Conservation (phyloP, 2,113 vertebrate genomes). For the Mustela nigripes region DNA sequence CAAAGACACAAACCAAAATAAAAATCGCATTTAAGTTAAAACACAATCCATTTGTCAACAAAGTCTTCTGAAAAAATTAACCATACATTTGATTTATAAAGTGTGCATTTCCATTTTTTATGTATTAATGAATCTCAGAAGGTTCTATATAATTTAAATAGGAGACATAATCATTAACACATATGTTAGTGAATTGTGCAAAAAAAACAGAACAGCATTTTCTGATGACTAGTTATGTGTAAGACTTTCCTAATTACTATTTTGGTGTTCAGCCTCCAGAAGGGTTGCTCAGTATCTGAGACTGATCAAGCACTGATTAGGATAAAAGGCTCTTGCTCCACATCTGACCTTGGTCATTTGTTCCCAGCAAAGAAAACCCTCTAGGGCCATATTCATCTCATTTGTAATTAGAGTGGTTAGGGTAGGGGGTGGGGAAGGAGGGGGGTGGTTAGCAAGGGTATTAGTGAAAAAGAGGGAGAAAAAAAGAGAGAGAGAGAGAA, state of each 20-base stretch:
- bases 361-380: neutral
- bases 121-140: neutral
- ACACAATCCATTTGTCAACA: neutral
- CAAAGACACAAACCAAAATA: neutral
- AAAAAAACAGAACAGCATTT: neutral
- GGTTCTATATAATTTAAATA: neutral
- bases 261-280: neutral
- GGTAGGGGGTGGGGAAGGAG: neutral
- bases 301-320: neutral
- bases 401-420: neutral
- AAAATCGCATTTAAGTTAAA: slow-evolving; percentile 39
- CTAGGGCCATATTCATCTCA: neutral
- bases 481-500: neutral
- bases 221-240: neutral
- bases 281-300: neutral
- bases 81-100: neutral
- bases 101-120: neutral
- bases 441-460: neutral
- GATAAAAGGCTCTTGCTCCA: neutral
- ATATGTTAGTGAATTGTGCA: neutral
- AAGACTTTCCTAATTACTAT: neutral
- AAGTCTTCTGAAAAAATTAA: neutral
- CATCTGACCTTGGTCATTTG: neutral
- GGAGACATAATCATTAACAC: neutral
- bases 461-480: neutral